Evolutionary conservation across 2,113 vertebrate genomes (phyloP).

Genomic region (Sialia sialis): DNA sequence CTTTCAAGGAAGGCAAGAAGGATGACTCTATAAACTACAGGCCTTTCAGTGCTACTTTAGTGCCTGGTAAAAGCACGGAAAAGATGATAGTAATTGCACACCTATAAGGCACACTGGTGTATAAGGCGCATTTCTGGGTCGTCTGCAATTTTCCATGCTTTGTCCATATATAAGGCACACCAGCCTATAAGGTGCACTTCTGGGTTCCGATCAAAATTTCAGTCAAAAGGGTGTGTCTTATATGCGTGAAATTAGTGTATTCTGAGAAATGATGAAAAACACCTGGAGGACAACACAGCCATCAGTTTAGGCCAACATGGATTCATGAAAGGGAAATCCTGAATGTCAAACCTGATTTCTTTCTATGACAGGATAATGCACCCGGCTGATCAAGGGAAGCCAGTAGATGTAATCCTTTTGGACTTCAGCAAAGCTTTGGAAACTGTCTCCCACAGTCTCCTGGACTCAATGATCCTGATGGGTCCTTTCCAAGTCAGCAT

Average conservation of each 20-base stretch:
- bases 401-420: too few relatives aligned
- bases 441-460: not conserved
- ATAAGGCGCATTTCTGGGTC: too few relatives aligned
- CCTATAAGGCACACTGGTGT: too few relatives aligned
- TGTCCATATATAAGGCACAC: too few relatives aligned
- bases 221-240: too few relatives aligned
- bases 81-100: too few relatives aligned
- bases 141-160: too few relatives aligned
- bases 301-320: not conserved
- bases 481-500: not conserved
- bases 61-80: not conserved
- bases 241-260: too few relatives aligned
- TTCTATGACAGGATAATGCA: rapidly evolving
- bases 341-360: not conserved
- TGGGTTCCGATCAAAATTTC: too few relatives aligned
- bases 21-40: not conserved
- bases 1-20: not conserved
- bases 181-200: too few relatives aligned
- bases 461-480: not conserved
- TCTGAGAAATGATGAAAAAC: not conserved
- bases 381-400: not conserved
- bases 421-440: not conserved
- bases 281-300: not conserved
- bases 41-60: not conserved
- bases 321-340: not conserved